Conservation (phyloP, 2,113 vertebrate genomes). For the Columbina picui region DNA sequence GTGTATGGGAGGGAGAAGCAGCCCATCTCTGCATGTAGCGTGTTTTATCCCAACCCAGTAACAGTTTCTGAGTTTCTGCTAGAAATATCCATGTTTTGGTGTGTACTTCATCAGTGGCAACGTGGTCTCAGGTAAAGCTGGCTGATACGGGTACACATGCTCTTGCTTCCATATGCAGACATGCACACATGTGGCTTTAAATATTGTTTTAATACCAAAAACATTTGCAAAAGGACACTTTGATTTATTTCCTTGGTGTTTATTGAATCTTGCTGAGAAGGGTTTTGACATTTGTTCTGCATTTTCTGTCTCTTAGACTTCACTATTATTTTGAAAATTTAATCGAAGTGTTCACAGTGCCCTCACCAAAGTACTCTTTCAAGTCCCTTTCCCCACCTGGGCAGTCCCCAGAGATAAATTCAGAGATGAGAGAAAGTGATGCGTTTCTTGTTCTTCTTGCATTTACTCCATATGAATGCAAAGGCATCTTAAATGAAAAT, state of each 20-base stretch:
- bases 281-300: background rate
- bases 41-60: background rate
- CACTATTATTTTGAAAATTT: background rate
- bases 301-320: background rate
- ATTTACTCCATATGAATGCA: background rate
- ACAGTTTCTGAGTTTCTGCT: background rate
- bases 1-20: background rate
- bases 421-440: background rate
- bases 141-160: too few species aligned
- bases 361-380: background rate
- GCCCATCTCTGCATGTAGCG: background rate
- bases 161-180: background rate
- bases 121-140: background rate
- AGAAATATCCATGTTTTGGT: background rate
- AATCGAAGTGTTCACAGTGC: background rate
- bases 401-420: background rate
- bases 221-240: background rate
- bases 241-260: background rate
- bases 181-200: background rate
- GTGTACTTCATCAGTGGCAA: background rate
- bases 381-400: background rate
- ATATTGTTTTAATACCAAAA: background rate
- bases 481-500: background rate
- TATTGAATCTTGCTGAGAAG: background rate
- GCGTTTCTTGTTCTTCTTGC: background rate